A percentile compares a stretch with the other conserved stretches of the same genome.
These are phyloP conservation scores for Drosophila takahashii DNA, from an alignment of 1,140 invertebrate genomes.

Conservation along the genomic window DNA sequence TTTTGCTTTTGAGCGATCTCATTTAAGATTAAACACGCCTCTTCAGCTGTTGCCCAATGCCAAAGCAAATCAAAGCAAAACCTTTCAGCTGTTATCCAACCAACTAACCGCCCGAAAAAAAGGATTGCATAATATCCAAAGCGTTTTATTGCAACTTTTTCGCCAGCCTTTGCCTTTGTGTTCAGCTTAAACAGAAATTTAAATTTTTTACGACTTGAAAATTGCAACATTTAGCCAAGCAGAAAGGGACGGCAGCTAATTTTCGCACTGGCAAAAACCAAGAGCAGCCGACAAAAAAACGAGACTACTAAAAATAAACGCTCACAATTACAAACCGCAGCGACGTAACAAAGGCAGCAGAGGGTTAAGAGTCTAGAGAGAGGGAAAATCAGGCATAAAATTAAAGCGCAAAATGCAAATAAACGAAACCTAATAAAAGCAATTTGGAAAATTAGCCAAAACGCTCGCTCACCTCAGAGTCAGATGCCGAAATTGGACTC, in stretches of 20 bases:
- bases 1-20: constrained; percentile 39
- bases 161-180: constrained; percentile 18
- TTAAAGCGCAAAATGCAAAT: constrained; percentile 84
- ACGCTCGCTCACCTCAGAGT: constrained; percentile 51
- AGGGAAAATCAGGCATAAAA: constrained; percentile 64
- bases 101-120: constrained; percentile 36
- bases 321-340: constrained; percentile 46
- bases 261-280: constrained; percentile 34
- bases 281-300: constrained; percentile 7
- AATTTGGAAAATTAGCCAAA: constrained; percentile 82
- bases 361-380: constrained; percentile 50
- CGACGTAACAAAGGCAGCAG: constrained; percentile 61
- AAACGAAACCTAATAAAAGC: constrained; percentile 84
- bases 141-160: constrained; percentile 59
- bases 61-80: constrained; percentile 29
- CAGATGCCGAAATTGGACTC: constrained; percentile 28
- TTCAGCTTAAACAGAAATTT: constrained; percentile 42
- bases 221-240: constrained; percentile 71
- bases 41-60: constrained; percentile 36
- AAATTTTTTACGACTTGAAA: constrained; percentile 72
- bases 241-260: constrained; percentile 54
- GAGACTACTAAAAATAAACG: constrained; percentile 40
- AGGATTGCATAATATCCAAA: constrained; percentile 61
- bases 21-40: constrained; percentile 64
- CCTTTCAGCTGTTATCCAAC: constrained; percentile 50